Conservation (phyloP, 1,140 invertebrate species). For the Drosophila baimaii region DNA sequence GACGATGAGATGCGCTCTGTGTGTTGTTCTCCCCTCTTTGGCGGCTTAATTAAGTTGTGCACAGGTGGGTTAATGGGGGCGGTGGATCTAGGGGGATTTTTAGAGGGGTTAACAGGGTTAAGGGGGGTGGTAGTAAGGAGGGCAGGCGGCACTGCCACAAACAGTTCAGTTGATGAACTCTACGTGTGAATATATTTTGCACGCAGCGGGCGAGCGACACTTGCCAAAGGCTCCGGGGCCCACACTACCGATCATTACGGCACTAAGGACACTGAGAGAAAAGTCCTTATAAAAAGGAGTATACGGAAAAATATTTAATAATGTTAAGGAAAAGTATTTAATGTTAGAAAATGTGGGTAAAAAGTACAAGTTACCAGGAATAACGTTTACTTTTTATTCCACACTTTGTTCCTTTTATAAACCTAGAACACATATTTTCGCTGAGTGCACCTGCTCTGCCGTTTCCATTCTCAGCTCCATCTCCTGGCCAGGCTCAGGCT, state of each 20-base stretch:
- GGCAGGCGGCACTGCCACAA: constrained; percentile 59
- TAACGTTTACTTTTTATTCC: no score
- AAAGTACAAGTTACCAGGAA: no score
- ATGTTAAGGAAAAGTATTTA: no score
- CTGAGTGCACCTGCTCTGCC: constrained; percentile 11
- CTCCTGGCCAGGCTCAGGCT: constrained; percentile 23
- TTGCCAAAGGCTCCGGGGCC: constrained; percentile 60
- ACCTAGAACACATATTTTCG: background rate
- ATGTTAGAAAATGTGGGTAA: background rate
- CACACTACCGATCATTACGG: constrained; percentile 21
- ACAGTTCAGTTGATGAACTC: constrained; percentile 81
- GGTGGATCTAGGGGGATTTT: background rate
- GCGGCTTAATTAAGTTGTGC: constrained; percentile 80
- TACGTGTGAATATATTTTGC: constrained; percentile 79
- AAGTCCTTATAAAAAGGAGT: background rate
- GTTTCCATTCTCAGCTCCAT: background rate
- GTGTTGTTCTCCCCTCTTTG: constrained; percentile 10
- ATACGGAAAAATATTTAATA: background rate
- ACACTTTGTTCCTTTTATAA: background rate
- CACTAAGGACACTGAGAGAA: constrained; percentile 17
- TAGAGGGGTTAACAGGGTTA: background rate
- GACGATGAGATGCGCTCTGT: constrained; percentile 39
- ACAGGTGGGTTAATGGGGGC: constrained; percentile 31
- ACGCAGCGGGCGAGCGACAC: constrained; percentile 77
- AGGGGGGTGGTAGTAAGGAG: background rate